phyloP scores from a whole-genome alignment of 1,140 invertebrate genomes.

The Leptopilina boulardi region DNA sequence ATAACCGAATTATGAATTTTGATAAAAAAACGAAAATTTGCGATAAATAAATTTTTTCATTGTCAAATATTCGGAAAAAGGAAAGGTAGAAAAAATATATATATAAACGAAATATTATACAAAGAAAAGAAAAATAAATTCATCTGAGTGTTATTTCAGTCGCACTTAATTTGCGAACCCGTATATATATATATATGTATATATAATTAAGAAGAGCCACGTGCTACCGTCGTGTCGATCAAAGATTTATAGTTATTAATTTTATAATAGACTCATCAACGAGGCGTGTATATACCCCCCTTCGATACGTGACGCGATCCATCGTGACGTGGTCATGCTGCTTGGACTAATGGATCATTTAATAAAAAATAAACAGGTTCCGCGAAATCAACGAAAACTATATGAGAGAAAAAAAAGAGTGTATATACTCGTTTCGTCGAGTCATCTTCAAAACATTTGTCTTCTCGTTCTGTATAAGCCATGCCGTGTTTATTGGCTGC shows the following conservation, averaged over 20 bases:
- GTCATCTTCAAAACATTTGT: conserved; percentile 46
- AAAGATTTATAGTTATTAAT: conserved; percentile 75
- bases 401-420: not conserved
- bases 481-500: conserved; percentile 28
- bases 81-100: not conserved
- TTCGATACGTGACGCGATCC: conserved; percentile 11
- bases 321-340: conserved; percentile 29
- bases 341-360: conserved; percentile 33
- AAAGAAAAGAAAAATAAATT: not conserved
- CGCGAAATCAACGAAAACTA: conserved; percentile 29
- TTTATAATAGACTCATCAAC: conserved; percentile 73
- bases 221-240: conserved; percentile 62
- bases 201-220: conserved; percentile 70
- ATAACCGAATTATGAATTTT: no score
- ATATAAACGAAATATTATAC: not conserved
- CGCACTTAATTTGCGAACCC: conserved; percentile 67
- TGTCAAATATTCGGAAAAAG: no score
- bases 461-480: conserved; percentile 31
- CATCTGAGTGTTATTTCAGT: conserved; percentile 42
- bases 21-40: no score
- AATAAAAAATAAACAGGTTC: conserved; percentile 35
- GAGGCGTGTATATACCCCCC: not conserved
- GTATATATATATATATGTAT: conserved; percentile 38
- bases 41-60: no score
- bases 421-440: conserved; percentile 31